These are phyloP conservation scores for Tyrophagus putrescentiae DNA, from an alignment of 1,140 invertebrate species.

Conservation along the genomic window DNA sequence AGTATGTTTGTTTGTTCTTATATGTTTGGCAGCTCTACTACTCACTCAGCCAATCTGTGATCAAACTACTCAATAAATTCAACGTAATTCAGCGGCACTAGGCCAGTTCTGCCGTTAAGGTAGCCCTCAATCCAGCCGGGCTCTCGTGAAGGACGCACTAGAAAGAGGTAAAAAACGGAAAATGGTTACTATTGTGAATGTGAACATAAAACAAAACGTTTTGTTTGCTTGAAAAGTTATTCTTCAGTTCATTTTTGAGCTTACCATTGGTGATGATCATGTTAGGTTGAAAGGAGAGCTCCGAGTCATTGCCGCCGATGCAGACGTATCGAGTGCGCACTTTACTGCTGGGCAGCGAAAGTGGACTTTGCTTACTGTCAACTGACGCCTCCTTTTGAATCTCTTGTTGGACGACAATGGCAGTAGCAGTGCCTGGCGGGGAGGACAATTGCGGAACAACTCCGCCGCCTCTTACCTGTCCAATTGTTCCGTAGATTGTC, in stretches of 20 bases:
- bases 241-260: no score
- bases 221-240: neutral
- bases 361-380: no score
- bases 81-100: slow-evolving; percentile 94
- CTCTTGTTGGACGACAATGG: no score
- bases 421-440: no score
- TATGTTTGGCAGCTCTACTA: no score
- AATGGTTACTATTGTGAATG: neutral
- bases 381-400: no score
- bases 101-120: slow-evolving; percentile 76
- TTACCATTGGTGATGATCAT: slow-evolving; percentile 92
- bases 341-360: slow-evolving; percentile 33
- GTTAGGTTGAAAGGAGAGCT: slow-evolving; percentile 94
- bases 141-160: slow-evolving; percentile 74
- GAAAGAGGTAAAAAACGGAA: slow-evolving; percentile 32
- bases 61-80: slow-evolving; percentile 38
- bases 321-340: slow-evolving; percentile 88
- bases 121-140: slow-evolving; percentile 93
- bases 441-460: no score
- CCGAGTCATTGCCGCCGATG: slow-evolving; percentile 84
- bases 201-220: neutral
- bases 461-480: no score
- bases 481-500: no score
- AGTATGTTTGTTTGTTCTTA: no score
- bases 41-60: no score